Evolutionary conservation across 2,888 invertebrate genomes (phyloP).

Genomic region (Masnerella sp.): DNA sequence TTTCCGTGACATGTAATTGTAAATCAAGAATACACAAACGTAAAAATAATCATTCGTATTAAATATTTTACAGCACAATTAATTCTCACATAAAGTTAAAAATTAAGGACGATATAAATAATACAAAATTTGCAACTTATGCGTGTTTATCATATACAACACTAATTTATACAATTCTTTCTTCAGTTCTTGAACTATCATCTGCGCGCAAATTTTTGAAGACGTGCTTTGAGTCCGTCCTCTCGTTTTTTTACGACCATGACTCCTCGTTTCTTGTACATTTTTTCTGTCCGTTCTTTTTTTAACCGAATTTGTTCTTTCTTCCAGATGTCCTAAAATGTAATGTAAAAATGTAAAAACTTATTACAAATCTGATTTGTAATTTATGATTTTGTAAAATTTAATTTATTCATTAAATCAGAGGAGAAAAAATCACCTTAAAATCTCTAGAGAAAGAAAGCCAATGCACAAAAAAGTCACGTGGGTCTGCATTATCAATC

Average conservation of each 20-base stretch:
- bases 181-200: conserved; percentile 42
- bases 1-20: neutral
- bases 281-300: conserved; percentile 80
- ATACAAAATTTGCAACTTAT: neutral
- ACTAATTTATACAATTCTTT: neutral
- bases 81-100: too few relatives aligned
- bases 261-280: conserved; percentile 65
- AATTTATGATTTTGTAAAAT: too few relatives aligned
- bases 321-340: conserved; percentile 88
- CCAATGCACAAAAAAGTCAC: conserved; percentile 95
- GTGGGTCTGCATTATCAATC: conserved; percentile 82
- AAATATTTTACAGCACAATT: neutral
- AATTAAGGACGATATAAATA: conserved; percentile 4
- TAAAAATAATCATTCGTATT: conserved; percentile 10
- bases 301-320: conserved; percentile 91
- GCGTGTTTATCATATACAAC: neutral
- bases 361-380: too few relatives aligned
- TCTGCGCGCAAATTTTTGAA: conserved; percentile 80
- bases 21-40: conserved; percentile 1
- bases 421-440: too few relatives aligned
- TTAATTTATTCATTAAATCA: too few relatives aligned
- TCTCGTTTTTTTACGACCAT: conserved; percentile 79
- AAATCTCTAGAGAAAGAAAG: conserved; percentile 94
- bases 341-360: too few relatives aligned
- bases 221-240: conserved; percentile 83